Evolutionary conservation across 2,113 vertebrate species (phyloP).

Genomic region (Axis porcinus): DNA sequence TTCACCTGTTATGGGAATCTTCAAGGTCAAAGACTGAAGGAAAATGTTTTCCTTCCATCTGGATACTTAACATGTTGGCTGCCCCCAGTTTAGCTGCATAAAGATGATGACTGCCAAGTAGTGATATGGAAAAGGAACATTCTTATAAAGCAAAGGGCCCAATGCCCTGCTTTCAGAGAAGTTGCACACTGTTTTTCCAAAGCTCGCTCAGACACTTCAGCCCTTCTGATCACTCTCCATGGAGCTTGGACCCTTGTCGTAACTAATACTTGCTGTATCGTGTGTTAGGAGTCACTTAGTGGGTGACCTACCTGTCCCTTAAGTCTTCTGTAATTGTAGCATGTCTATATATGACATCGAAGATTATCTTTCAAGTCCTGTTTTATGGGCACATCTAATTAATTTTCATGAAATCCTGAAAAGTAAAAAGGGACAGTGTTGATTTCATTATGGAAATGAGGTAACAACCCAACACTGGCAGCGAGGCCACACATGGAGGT

Average conservation of each 20-base stretch:
- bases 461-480: not conserved
- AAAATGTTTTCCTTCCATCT: not conserved
- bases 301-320: not conserved
- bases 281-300: not conserved
- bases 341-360: not conserved
- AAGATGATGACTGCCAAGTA: not conserved
- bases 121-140: not conserved
- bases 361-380: not conserved
- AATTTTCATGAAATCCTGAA: conserved; percentile 26
- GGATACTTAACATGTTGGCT: not conserved
- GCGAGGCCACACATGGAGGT: not conserved
- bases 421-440: not conserved
- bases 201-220: not conserved
- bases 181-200: not conserved
- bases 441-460: conserved; percentile 27
- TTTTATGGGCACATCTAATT: not conserved
- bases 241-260: not conserved
- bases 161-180: not conserved
- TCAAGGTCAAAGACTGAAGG: not conserved
- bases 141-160: not conserved
- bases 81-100: not conserved
- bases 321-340: not conserved
- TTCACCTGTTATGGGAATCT: not conserved
- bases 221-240: not conserved
- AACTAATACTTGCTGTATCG: not conserved